Percentiles rank a stretch among this genome's conserved stretches.
Evolutionary conservation across 2,888 invertebrate genomes (phyloP).

Genomic region (Halictus quadricinctus): DNA sequence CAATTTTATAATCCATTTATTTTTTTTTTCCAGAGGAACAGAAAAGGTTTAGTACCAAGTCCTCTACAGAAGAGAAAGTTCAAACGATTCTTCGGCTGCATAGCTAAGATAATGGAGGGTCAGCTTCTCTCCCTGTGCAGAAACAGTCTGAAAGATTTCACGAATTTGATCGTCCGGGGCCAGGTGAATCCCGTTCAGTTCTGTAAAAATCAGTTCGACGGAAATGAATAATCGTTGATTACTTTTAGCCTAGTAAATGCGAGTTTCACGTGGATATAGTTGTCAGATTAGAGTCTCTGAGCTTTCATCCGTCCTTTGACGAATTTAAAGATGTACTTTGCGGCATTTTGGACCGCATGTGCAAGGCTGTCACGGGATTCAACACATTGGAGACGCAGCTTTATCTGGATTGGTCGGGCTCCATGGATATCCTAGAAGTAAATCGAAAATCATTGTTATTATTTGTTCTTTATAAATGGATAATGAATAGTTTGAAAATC

Average conservation of each 20-base stretch:
- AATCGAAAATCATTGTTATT: background rate
- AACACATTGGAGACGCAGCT: conserved; percentile 92
- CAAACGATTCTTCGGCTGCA: conserved; percentile 92
- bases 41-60: conserved; percentile 88
- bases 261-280: conserved; percentile 87
- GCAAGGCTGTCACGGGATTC: conserved; percentile 88
- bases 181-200: conserved; percentile 41
- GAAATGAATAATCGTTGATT: conserved; percentile 4
- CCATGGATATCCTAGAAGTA: conserved; percentile 72
- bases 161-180: conserved; percentile 83
- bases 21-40: conserved; percentile 84
- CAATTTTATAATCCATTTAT: background rate
- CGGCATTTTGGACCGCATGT: conserved; percentile 89
- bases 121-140: conserved; percentile 92
- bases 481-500: conserved; percentile 3
- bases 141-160: conserved; percentile 90
- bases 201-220: background rate
- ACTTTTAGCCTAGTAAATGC: conserved; percentile 49
- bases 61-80: conserved; percentile 87
- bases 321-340: conserved; percentile 89
- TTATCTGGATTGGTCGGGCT: conserved; percentile 79
- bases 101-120: conserved; percentile 94
- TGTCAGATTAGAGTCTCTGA: conserved; percentile 86
- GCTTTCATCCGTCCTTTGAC: conserved; percentile 89
- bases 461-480: background rate